Evolutionary conservation across 2,888 invertebrate species (phyloP).

Genomic region (Chouioia cunea): DNA sequence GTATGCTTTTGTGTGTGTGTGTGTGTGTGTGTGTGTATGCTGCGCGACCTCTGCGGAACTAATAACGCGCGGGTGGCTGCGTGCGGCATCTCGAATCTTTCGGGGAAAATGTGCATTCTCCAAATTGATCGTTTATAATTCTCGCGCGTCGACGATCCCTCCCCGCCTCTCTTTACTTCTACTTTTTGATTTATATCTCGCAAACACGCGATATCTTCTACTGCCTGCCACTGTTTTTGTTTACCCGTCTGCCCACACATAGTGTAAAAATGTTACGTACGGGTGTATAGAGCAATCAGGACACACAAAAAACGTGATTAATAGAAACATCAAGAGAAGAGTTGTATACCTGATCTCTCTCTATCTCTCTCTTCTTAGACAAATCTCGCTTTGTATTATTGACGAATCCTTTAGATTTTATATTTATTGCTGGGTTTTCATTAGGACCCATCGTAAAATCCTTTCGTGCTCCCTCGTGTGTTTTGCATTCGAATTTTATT

Average conservation of each 20-base stretch:
- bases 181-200: conserved; percentile 13
- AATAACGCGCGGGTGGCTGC: conserved; percentile 21
- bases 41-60: conserved; percentile 11
- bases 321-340: background rate
- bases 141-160: background rate
- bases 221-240: conserved; percentile 32
- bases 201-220: conserved; percentile 22
- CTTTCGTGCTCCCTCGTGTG: conserved; percentile 14
- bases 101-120: conserved; percentile 41
- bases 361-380: conserved; percentile 40
- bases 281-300: background rate
- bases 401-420: conserved; percentile 54
- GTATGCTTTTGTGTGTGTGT: conserved; percentile 46
- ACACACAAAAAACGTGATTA: background rate
- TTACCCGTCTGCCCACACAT: background rate
- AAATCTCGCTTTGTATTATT: conserved; percentile 54
- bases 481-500: background rate
- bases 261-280: conserved; percentile 2
- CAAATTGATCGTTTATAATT: conserved; percentile 45
- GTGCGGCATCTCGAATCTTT: conserved; percentile 18
- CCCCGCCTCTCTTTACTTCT: background rate
- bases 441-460: conserved; percentile 24
- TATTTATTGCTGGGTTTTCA: conserved; percentile 51
- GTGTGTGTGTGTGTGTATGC: too few relatives aligned
- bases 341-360: conserved; percentile 27